phyloP scores from a whole-genome alignment of 2,888 invertebrate species.

The Loripinus fragilis region DNA sequence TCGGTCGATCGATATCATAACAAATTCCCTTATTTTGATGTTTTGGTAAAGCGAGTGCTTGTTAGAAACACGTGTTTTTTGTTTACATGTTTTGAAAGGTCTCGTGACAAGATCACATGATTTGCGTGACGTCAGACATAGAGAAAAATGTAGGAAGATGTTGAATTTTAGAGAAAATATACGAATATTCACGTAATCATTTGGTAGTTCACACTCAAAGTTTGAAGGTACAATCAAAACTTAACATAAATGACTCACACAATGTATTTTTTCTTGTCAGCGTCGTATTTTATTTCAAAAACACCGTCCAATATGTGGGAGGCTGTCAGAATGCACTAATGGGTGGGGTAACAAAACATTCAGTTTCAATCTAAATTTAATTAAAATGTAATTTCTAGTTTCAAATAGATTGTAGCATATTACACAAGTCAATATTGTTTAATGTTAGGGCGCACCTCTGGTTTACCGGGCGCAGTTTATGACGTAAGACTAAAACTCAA shows the following conservation, averaged over 20 bases:
- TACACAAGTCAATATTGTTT: not conserved
- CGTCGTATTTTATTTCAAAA: not conserved
- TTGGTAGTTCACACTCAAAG: not conserved
- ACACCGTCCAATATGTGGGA: not conserved
- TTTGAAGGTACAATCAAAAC: not conserved
- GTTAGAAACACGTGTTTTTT: not conserved
- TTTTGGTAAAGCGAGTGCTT: no score
- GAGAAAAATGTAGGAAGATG: not conserved
- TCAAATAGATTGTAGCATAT: no score
- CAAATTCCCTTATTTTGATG: no score
- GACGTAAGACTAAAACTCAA: not conserved
- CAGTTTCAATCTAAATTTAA: no score
- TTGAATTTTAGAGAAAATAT: not conserved
- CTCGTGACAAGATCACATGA: not conserved
- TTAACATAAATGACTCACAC: not conserved
- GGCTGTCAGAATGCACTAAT: not conserved
- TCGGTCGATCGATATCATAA: no score
- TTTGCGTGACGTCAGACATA: not conserved
- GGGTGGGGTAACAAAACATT: not conserved
- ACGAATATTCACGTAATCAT: not conserved
- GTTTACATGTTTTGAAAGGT: not conserved
- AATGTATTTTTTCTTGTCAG: not conserved
- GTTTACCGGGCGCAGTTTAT: not conserved
- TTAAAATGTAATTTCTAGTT: no score
- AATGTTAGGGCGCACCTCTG: not conserved